Evolutionary conservation across 2,113 vertebrate species (phyloP).

Genomic region (Taurulus bubalis): DNA sequence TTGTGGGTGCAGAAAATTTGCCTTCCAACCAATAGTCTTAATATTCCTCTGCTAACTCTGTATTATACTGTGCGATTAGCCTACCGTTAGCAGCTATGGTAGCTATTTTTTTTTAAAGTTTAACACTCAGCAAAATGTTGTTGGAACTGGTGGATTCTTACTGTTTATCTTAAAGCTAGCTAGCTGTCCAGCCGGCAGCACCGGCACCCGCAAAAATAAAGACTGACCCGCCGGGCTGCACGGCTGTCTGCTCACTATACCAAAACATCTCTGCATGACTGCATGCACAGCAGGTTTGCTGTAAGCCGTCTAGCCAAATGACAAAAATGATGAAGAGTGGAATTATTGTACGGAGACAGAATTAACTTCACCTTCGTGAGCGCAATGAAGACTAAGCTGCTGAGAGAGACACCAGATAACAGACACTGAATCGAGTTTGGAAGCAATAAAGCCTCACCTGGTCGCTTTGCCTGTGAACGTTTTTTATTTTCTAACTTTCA

Average conservation of each 20-base stretch:
- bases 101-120: neutral
- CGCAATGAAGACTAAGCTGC: neutral
- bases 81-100: neutral
- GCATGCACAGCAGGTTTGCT: conserved; percentile 24
- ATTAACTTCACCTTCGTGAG: conserved; percentile 1
- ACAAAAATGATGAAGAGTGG: conserved; percentile 24
- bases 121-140: neutral
- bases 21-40: neutral
- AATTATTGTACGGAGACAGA: conserved; percentile 16
- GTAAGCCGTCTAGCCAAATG: conserved; percentile 24
- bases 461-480: neutral
- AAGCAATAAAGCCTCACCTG: neutral
- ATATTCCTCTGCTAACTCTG: neutral
- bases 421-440: neutral
- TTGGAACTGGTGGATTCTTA: conserved; percentile 12
- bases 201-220: conserved; percentile 41
- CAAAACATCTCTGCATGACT: conserved; percentile 41
- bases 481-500: conserved; percentile 22
- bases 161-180: conserved; percentile 48
- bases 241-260: conserved; percentile 49
- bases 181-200: conserved; percentile 18
- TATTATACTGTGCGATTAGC: neutral
- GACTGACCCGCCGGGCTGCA: conserved; percentile 22
- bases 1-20: neutral
- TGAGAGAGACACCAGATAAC: neutral